phyloP scores from a whole-genome alignment of 2,888 invertebrate genomes.

The Schizaphis graminum region DNA sequence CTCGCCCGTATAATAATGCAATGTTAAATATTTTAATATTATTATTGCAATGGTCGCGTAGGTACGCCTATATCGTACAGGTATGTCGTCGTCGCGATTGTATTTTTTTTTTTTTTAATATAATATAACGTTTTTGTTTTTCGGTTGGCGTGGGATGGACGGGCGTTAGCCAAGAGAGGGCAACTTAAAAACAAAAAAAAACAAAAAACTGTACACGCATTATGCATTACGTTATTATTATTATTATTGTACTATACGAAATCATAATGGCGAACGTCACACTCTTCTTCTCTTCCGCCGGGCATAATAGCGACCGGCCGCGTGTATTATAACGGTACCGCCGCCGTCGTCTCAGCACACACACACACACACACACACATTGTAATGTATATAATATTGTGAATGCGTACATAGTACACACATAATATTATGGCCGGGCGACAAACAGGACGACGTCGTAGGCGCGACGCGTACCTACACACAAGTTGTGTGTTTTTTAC shows the following conservation, averaged over 20 bases:
- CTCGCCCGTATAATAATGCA: constrained; percentile 5
- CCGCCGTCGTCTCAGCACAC: not conserved
- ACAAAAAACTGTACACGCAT: not conserved
- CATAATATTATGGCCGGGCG: not conserved
- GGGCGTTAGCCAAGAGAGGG: not conserved
- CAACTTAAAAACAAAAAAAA: not conserved
- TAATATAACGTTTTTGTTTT: not conserved
- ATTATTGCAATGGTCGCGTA: constrained; percentile 2
- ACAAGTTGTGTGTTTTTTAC: not conserved
- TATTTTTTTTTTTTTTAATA: not conserved
- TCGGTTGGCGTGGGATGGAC: not conserved
- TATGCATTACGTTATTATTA: constrained; percentile 2
- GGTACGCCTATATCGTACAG: not conserved
- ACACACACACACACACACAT: not conserved
- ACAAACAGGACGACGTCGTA: not conserved
- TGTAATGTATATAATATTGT: not conserved
- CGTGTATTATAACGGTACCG: not conserved
- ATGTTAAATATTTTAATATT: not conserved
- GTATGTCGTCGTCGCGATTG: not conserved
- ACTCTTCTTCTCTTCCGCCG: not conserved
- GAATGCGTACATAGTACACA: not conserved
- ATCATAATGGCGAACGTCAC: constrained; percentile 4
- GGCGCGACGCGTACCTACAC: not conserved
- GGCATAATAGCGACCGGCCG: not conserved
- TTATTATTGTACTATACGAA: not conserved